Evolutionary conservation across 2,888 invertebrate genomes (phyloP).

Genomic region (Ornithoptera priamus): DNA sequence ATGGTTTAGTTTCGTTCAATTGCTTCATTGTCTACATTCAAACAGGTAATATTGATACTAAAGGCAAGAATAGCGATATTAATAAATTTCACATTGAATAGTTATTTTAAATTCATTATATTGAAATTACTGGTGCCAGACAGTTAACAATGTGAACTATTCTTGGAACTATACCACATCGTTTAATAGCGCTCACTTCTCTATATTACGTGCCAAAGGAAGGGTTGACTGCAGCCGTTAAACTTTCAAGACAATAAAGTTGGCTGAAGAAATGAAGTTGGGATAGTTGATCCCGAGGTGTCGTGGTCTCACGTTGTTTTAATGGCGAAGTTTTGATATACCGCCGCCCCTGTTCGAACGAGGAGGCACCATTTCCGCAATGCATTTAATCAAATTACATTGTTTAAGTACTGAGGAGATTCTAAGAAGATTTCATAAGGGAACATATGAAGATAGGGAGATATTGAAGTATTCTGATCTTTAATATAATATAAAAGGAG

Average conservation of each 20-base stretch:
- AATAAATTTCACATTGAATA: not conserved
- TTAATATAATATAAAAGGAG: no score
- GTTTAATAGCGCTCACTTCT: constrained; percentile 20
- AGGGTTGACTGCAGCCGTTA: constrained; percentile 54
- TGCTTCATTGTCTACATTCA: constrained; percentile 2
- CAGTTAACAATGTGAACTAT: constrained; percentile 16
- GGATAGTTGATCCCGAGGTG: constrained; percentile 65
- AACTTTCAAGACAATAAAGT: constrained; percentile 68
- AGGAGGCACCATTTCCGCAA: constrained; percentile 52
- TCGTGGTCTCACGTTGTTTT: constrained; percentile 58
- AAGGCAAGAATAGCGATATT: not conserved
- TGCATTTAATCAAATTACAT: constrained; percentile 51
- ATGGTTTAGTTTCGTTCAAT: constrained; percentile 28
- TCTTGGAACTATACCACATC: constrained; percentile 11
- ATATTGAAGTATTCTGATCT: no score
- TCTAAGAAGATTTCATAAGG: not conserved
- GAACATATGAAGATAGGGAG: not conserved
- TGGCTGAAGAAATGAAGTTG: constrained; percentile 56
- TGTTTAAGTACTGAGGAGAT: not conserved
- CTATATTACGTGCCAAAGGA: constrained; percentile 41
- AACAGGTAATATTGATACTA: not conserved
- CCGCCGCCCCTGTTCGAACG: constrained; percentile 45
- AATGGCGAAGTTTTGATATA: constrained; percentile 74
- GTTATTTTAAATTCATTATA: not conserved
- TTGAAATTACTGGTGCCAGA: constrained; percentile 1